Percentiles rank a stretch among this genome's conserved stretches.
These are phyloP conservation scores for Trichosurus vulpecula DNA, from an alignment of 2,797 vertebrate genomes.

Conservation along the genomic window DNA sequence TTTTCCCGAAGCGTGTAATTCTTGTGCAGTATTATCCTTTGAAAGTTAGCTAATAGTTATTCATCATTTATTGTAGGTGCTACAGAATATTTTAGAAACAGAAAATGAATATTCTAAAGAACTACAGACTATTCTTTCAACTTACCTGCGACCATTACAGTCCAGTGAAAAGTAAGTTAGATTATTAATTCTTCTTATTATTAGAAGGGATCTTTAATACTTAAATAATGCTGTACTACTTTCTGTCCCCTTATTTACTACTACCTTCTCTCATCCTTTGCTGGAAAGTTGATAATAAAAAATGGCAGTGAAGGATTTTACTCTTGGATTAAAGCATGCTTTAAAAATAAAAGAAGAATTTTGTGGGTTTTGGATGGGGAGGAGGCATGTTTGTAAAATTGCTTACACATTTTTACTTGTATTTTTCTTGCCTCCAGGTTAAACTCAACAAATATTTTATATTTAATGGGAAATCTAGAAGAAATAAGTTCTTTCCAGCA, in stretches of 20 bases:
- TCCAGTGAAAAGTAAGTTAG: slow-evolving; percentile 93
- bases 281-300: neutral
- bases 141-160: slow-evolving; percentile 93
- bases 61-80: slow-evolving; percentile 88
- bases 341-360: neutral
- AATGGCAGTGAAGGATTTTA: neutral
- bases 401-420: neutral
- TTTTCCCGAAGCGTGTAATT: neutral
- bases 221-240: neutral
- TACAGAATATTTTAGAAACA: slow-evolving; percentile 98
- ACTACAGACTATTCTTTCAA: slow-evolving; percentile 93
- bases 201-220: neutral
- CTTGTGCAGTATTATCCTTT: neutral
- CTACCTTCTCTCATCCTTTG: neutral
- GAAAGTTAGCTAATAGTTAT: slow-evolving; percentile 40
- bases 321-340: neutral
- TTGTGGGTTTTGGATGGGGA: neutral
- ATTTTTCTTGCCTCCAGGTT: slow-evolving; percentile 85
- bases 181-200: neutral
- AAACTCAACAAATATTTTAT: slow-evolving; percentile 88
- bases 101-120: slow-evolving; percentile 97
- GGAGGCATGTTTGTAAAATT: neutral
- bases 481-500: slow-evolving; percentile 99
- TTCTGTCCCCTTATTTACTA: neutral
- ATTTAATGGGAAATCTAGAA: slow-evolving; percentile 97